These are phyloP conservation scores for Leptonema lineaticorne DNA, from an alignment of 1,140 invertebrate genomes.

Conservation along the genomic window DNA sequence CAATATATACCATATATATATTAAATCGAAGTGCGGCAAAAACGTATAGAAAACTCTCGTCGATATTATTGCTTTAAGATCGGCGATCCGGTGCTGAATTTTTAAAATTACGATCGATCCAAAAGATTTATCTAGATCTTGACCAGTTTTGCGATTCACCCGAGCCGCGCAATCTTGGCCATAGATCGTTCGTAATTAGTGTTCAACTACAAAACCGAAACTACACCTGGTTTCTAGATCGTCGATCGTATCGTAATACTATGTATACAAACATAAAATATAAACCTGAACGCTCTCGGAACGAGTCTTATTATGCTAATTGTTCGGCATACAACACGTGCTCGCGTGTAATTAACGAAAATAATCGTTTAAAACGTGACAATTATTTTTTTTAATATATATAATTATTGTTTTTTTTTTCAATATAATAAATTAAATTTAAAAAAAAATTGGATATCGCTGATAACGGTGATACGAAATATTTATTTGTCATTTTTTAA, in stretches of 20 bases:
- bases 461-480: too few species aligned
- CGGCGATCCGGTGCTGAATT: too few species aligned
- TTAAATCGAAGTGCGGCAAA: too few species aligned
- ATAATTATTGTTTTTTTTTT: not conserved
- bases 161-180: not conserved
- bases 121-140: not conserved
- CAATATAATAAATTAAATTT: too few species aligned
- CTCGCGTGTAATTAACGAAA: not conserved
- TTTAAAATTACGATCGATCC: not conserved
- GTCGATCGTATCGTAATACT: not conserved
- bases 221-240: not conserved
- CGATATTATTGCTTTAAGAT: too few species aligned
- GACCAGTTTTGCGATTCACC: not conserved
- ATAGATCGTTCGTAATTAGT: not conserved
- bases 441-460: too few species aligned
- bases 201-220: not conserved
- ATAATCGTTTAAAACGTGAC: conserved; percentile 1
- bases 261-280: not conserved
- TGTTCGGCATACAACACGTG: conserved; percentile 1
- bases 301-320: conserved; percentile 12
- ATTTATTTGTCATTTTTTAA: too few species aligned
- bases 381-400: not conserved
- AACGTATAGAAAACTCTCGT: too few species aligned
- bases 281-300: not conserved
- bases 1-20: too few species aligned